Base-by-base conservation (phyloP, 2,888 invertebrate genomes). In the Drosophila austrosaltans region DNA sequence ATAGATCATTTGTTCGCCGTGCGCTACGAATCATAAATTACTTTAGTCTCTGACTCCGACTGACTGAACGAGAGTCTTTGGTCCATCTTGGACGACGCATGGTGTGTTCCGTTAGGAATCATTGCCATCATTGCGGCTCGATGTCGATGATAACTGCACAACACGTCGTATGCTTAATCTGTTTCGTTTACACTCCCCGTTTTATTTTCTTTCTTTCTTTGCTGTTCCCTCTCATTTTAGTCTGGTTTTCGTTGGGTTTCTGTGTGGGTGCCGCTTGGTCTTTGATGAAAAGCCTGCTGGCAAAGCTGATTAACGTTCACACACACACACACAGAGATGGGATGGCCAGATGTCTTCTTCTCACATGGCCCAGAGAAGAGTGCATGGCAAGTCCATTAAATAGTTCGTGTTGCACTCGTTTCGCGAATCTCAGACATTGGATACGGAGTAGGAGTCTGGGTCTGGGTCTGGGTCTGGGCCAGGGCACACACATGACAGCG, bases 131-230 rank as follows among this genome's bases (percentile, higher is more conserved):
- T 54, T 42, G 57, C 5, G 68, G 64, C 64, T 71, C 67, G 73
- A 42, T 69, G 72, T 61, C 69, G 72, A 79, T 78, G 77, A 68
- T 78, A 81, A 81, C 81, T 81, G 79, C 79, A 53, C 79, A 78
- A 87, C 83, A 83, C 83, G 87, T 83, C 87, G 87, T 83, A 83
- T 87, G 69, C 87, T 84, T 83, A 83, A 83, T 83, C 85, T 84
- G 66, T 72, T 64, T 48, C 64, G 57, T 66, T 56, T 48, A 44
- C 54, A 12, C 28, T 67, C 22, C 60, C 42, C 61, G 44, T 30
- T 61, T 32, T 68, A 0, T 36, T 36, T 32, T 7, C 32, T 30
- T 61, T 22, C 68, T 1, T 36, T 39, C 8, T 36, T 36, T 36
- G 7, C 8, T 36, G 22, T 25, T 48, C 22, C 28, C 58, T 39